Conservation (phyloP, 2,797 vertebrate genomes). For the Enteromius thamalakanensis region DNA sequence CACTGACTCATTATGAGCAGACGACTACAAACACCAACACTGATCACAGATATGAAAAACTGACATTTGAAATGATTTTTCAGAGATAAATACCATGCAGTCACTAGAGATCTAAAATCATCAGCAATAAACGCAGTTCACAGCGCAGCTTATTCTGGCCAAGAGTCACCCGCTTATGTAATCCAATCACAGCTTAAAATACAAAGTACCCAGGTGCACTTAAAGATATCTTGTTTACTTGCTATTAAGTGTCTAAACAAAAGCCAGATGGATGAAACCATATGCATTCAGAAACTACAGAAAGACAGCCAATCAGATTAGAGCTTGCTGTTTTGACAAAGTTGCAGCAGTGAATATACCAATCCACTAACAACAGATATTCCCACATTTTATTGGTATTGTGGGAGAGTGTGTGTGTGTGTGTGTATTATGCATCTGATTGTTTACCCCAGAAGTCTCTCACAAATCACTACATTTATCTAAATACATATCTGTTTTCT, state of each 20-base stretch:
- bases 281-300: not conserved
- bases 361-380: constrained; percentile 10
- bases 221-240: not conserved
- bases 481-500: too few relatives aligned
- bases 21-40: not conserved
- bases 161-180: not conserved
- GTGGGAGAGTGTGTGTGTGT: not conserved
- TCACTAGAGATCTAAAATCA: not conserved
- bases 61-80: constrained; percentile 5
- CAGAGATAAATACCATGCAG: not conserved
- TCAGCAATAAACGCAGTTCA: constrained; percentile 5
- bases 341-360: not conserved
- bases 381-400: not conserved
- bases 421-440: not conserved
- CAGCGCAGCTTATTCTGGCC: not conserved
- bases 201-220: not conserved
- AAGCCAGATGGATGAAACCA: not conserved
- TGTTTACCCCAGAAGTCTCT: not conserved
- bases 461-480: not conserved
- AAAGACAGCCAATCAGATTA: not conserved
- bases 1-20: constrained; percentile 1
- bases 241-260: not conserved
- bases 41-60: not conserved
- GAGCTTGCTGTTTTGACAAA: not conserved
- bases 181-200: not conserved